These are phyloP conservation scores for Theonella swinhoei DNA, from an alignment of 37 sponge, comb jelly and placozoan species.

Conservation along the genomic window DNA sequence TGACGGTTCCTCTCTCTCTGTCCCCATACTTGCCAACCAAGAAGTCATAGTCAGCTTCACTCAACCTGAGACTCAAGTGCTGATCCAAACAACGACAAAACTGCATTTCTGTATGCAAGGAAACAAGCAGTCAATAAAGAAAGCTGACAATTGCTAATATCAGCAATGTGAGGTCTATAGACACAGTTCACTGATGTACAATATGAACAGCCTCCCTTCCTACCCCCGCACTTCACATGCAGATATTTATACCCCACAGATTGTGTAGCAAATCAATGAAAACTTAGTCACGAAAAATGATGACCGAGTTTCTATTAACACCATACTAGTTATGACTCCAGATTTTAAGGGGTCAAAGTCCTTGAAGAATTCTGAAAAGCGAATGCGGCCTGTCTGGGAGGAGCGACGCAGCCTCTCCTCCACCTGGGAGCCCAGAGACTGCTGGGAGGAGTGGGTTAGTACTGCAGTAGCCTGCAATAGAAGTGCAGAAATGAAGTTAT, in stretches of 20 bases:
- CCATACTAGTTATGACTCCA: constrained; percentile 59
- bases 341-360: constrained; percentile 76
- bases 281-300: constrained; percentile 36
- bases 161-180: neutral
- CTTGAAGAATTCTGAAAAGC: constrained; percentile 84
- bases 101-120: constrained; percentile 59
- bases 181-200: neutral
- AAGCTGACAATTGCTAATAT: neutral
- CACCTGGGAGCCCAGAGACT: neutral
- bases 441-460: neutral
- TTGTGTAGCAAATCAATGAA: too few species aligned
- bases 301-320: neutral
- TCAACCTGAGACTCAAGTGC: constrained; percentile 69
- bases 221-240: neutral
- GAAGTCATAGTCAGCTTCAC: constrained; percentile 62
- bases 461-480: neutral
- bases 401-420: constrained; percentile 58
- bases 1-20: constrained; percentile 62
- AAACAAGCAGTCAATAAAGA: neutral
- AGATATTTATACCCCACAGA: neutral
- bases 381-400: constrained; percentile 35
- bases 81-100: constrained; percentile 87
- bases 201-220: neutral
- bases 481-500: neutral
- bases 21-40: constrained; percentile 64